Percentiles rank a stretch among this genome's conserved stretches.
Evolutionary conservation across 2,113 vertebrate species (phyloP).

Genomic region (Romanogobio albipinnatus): DNA sequence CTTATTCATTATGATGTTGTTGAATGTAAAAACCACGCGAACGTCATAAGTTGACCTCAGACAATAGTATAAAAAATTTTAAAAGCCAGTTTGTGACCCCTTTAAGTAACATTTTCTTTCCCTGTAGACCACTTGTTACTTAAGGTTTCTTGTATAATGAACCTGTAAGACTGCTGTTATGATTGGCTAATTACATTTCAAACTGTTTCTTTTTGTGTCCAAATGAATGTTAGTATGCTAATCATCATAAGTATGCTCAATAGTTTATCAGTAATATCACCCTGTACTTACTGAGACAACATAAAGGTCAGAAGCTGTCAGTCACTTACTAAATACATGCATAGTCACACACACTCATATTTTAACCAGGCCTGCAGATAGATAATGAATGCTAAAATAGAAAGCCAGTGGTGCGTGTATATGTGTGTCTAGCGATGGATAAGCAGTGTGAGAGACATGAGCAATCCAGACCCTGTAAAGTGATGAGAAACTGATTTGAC

Average conservation of each 20-base stretch:
- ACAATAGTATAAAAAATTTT: too few relatives aligned
- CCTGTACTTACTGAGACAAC: not conserved
- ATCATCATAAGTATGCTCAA: not conserved
- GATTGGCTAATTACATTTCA: not conserved
- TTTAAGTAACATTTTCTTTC: not conserved
- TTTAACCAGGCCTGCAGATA: not conserved
- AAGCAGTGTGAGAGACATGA: conserved; percentile 14
- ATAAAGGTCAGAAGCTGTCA: not conserved
- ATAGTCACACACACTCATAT: not conserved
- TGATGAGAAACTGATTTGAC: not conserved
- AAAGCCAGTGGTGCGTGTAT: conserved; percentile 1
- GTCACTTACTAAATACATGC: conserved; percentile 15
- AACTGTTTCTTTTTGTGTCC: not conserved
- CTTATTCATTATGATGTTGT: too few relatives aligned
- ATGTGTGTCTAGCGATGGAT: conserved; percentile 23
- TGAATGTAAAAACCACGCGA: too few relatives aligned
- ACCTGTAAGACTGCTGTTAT: not conserved
- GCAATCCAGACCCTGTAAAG: not conserved
- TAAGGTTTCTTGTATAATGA: not conserved
- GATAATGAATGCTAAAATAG: conserved; percentile 53
- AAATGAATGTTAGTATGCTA: not conserved
- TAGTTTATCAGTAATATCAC: not conserved
- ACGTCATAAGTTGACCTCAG: too few relatives aligned
- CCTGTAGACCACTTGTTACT: not conserved
- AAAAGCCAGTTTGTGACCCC: too few relatives aligned